Percentiles rank a stretch among this genome's conserved stretches.
Evolutionary conservation across 2,113 vertebrate genomes (phyloP).

Genomic region (Girardinichthys multiradiatus): DNA sequence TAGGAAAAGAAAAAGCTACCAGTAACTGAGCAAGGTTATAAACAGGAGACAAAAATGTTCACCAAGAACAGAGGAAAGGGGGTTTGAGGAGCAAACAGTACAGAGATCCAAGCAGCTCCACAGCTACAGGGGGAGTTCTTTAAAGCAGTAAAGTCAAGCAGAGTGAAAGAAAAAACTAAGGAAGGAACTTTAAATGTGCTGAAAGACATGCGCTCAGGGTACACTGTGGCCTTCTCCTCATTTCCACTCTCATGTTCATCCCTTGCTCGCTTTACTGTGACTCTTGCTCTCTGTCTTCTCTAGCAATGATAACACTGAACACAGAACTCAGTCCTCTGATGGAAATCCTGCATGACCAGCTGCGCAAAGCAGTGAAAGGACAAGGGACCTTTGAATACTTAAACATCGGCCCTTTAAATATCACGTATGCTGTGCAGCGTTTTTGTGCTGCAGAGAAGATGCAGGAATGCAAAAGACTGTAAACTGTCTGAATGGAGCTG

Average conservation of each 20-base stretch:
- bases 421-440: neutral
- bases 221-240: neutral
- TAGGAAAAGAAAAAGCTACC: neutral
- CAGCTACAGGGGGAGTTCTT: constrained; percentile 11
- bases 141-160: constrained; percentile 17
- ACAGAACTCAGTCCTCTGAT: constrained; percentile 10
- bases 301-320: constrained; percentile 30
- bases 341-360: neutral
- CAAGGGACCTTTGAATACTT: constrained; percentile 24
- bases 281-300: neutral
- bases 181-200: constrained; percentile 19
- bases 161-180: constrained; percentile 3
- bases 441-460: neutral
- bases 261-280: too few species aligned
- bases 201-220: constrained; percentile 23
- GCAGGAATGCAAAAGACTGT: constrained; percentile 9
- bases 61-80: constrained; percentile 9
- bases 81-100: constrained; percentile 8
- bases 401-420: constrained; percentile 24
- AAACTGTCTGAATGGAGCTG: constrained; percentile 20
- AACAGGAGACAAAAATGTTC: constrained; percentile 20
- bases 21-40: constrained; percentile 16
- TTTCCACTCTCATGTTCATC: neutral
- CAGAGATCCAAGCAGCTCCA: constrained; percentile 18
- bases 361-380: constrained; percentile 10